phyloP scores from a whole-genome alignment of 2,797 vertebrate species.

The Acanthornis magna region DNA sequence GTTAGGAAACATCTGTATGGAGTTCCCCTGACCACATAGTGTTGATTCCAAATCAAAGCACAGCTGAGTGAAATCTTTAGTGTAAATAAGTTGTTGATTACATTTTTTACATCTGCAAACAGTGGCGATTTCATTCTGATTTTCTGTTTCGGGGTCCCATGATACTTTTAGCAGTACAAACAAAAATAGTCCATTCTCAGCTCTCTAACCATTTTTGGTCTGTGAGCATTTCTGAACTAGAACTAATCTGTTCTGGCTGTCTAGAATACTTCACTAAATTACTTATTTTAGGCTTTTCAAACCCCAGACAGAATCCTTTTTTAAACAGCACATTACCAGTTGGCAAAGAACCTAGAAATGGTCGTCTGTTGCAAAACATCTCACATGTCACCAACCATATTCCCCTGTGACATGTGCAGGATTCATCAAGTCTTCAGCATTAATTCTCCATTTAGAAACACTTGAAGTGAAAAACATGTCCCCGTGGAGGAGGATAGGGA shows the following conservation, averaged over 20 bases:
- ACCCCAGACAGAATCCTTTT: neutral
- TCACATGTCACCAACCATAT: neutral
- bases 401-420: neutral
- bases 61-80: neutral
- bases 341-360: neutral
- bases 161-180: neutral
- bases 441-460: neutral
- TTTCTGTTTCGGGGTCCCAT: neutral
- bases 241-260: neutral
- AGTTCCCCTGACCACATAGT: neutral
- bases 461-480: neutral
- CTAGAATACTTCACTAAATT: neutral
- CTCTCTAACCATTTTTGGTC: neutral
- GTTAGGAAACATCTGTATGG: neutral
- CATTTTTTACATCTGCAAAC: neutral
- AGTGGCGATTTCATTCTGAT: neutral
- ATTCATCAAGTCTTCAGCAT: neutral
- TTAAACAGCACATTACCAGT: neutral
- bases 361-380: neutral
- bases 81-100: neutral
- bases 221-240: neutral
- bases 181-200: neutral
- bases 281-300: neutral
- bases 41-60: neutral
- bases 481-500: neutral